Evolutionary conservation across 2,797 vertebrate species (phyloP), one percentile per base, ranked within the genome.

Genomic region (Xerus rutilus): DNA sequence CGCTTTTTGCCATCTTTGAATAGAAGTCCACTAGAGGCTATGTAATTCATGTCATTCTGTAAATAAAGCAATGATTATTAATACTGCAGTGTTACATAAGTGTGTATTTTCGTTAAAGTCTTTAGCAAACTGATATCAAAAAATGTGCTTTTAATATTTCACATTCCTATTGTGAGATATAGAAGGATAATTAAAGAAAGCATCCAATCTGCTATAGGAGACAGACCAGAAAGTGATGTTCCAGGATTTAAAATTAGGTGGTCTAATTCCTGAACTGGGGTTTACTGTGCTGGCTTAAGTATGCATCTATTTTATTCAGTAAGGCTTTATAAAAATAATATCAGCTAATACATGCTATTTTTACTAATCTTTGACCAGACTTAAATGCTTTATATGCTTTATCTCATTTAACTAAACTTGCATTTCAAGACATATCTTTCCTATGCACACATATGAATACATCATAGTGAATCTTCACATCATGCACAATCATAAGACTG

Each of bases 1-100:
- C 99, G 98, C 79, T 99, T 99, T 98, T 99, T 99, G 49, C 99
- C 99, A 74, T 99, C 99, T 98, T 99, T 99, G 98, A 99, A 99
- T 96, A 99, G 99, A 43, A 99, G 99, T 4, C 99, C 99, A 32
- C 99, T 99, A 21, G 99, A 98, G 6, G 97, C 97, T 89, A 98
- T 97, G 70, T 97, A 98, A 95, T 98, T 99, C 98, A 98, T 99
- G 95, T 98, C 98, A 98, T 99, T 97, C 96, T 99, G 95, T 54
- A 93, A 96, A 96, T 25, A 96, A 67, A 97, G 39, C 70, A 89
- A 74, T 70, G 89, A 87, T 54, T 45, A 13, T 89, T 85, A 91
- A 67, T 7, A 87, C 18, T 39, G 6, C 47, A 39, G 25, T 21
- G n/a, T 54, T 85, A 81, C 9, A 85, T 7, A 70, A 90, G 25